Evolutionary conservation across 2,113 vertebrate species (phyloP), one percentile per base, ranked within the genome.

Genomic region (Orthonyx spaldingii): DNA sequence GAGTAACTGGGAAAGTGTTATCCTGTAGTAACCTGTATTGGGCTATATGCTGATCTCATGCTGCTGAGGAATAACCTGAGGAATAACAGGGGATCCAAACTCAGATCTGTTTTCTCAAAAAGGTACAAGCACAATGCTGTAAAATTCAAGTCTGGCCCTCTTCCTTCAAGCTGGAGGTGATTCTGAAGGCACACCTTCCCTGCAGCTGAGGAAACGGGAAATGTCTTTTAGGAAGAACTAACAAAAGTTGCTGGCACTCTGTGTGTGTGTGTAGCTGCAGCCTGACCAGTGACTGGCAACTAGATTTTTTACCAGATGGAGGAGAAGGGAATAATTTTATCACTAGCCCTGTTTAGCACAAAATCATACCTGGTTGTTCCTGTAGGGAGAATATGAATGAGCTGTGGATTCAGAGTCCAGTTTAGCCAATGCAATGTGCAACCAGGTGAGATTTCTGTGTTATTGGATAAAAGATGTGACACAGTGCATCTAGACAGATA

Each of bases 121-220:
- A 53, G 11, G 60, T 37, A 37, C 39, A 46, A 91, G 26, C 17
- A 7, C 2, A 39, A 11, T 22, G 20, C 37, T 57, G 15, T 56
- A n/a, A 70, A 33, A 37, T 28, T 83, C 28, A 53, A 13, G 7
- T 26, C n/a, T 69, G 63, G 4, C 20, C 18, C 4, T 70, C 23
- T 64, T 75, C 3, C 11, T 52, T 82, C 30, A 46, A 63, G 50
- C 26, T 69, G 26, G 46, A 81, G 16, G 21, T 53, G 10, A 33
- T 35, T 61, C 77, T 85, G 49, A 64, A 83, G 27, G 22, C 44
- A 71, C 27, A 47, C 3, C 4, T 72, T 75, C 16, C 17, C 20
- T 3, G 0, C 13, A 9, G 27, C 13, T 52, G 9, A 60, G 42
- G n/a, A 69, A 80, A 77, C 0, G 0, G 21, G 13, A 61, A 28